Evolutionary conservation across 2,113 vertebrate genomes (phyloP), one percentile per base, ranked within the genome.

Genomic region (Gallinago jamesoni): DNA sequence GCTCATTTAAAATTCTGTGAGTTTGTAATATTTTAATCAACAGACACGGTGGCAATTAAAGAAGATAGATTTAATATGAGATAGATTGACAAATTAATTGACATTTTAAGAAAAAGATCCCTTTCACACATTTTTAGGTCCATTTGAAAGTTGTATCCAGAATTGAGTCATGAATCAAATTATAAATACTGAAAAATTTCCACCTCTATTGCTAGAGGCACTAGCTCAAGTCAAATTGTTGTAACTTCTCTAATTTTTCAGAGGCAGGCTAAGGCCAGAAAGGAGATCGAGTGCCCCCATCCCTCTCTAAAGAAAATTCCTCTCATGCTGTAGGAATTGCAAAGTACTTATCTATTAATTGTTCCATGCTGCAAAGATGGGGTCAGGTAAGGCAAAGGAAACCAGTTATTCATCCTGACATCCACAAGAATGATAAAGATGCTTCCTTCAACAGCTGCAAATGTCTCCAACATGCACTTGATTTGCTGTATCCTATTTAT

Each of bases 101-200:
- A 69, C 37, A 37, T 88, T 93, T 94, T 73, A 83, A 66, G 35
- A 43, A 93, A 83, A 90, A 86, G 6, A 88, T 72, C 30, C 37
- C 41, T 70, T 88, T 35, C 53, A 76, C 24, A 85, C 78, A 85
- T 91, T 33, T 72, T 79, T 48, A 85, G 33, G 76, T 93, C 25
- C 70, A 7, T 53, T 89, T 82, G 48, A 93, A 89, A 91, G 79
- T 13, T 72, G 7, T 75, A 35, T 79, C 81, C 48, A 74, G 52
- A 94, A 84, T 30, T 79, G 39, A 95, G 63, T 50, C 68, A 84
- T 37, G 7, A 85, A 83, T 89, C 70, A 87, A 93, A 91, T 91
- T 90, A 85, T n/a, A 89, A 93, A 64, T 74, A 83, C 25, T 19
- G 62, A 43, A 88, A 89, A 92, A 79, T 37, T 78, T 74, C 25